Percentiles rank a stretch among this genome's conserved stretches.
Evolutionary conservation across 2,888 invertebrate genomes (phyloP).

Genomic region (Priapulus caudatus): DNA sequence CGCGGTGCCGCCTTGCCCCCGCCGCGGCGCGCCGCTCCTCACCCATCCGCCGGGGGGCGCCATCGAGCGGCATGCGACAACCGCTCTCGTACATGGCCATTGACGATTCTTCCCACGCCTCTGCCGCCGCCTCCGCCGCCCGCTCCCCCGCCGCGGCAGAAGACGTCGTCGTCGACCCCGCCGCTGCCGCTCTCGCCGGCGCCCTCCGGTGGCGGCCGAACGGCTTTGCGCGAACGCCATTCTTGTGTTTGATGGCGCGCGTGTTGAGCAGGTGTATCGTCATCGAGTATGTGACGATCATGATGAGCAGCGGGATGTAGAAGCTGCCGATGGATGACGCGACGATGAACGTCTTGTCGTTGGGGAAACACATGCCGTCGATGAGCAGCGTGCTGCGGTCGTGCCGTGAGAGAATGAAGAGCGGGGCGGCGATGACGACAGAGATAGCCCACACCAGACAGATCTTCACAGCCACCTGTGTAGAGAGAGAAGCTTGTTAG

Average conservation of each 20-base stretch:
- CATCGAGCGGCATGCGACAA: no score
- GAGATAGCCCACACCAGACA: background rate
- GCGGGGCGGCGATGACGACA: background rate
- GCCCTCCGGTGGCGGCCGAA: background rate
- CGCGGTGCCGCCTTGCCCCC: no score
- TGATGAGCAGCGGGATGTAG: background rate
- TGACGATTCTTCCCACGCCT: no score
- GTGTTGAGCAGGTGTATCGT: background rate
- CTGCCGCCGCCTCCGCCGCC: no score
- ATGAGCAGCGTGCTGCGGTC: background rate
- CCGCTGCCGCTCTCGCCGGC: background rate
- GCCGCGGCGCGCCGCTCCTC: background rate
- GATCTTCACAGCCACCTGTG: background rate
- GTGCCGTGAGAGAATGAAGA: background rate
- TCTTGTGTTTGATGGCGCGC: background rate
- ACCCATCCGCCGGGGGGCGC: no score
- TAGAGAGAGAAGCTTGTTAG: no score
- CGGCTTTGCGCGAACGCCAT: background rate
- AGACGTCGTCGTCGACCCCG: background rate
- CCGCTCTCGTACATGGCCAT: background rate
- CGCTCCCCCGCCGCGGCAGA: no score
- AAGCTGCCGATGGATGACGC: background rate
- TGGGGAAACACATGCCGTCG: background rate
- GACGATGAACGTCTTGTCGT: slow-evolving; percentile 1
- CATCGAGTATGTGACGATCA: background rate